Percentiles rank a stretch among this genome's conserved stretches.
These are phyloP conservation scores for Miniopterus natalensis DNA, from an alignment of 2,113 vertebrate species.

Conservation along the genomic window DNA sequence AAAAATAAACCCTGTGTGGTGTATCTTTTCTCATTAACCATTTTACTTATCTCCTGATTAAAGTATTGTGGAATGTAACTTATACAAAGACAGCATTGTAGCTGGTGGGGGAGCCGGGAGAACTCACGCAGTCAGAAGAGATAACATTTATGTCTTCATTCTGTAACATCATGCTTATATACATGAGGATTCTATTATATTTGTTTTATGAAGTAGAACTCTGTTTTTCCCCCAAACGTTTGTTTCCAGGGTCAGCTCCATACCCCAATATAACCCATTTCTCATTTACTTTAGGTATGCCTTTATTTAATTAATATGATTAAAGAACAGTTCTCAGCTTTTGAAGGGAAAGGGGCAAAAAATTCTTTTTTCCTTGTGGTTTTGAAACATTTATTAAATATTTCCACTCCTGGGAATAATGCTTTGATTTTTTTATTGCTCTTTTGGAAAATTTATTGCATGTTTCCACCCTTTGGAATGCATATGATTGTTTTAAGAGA, in stretches of 20 bases:
- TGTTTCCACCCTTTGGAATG: background rate
- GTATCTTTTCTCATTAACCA: constrained; percentile 68
- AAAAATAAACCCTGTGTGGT: constrained; percentile 33
- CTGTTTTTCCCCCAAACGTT: background rate
- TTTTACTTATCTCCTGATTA: constrained; percentile 68
- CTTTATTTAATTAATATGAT: background rate
- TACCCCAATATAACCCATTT: background rate
- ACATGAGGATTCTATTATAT: background rate
- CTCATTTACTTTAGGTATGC: background rate
- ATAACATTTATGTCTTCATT: background rate
- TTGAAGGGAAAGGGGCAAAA: background rate
- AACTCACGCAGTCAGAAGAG: background rate
- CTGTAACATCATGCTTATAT: constrained; percentile 14
- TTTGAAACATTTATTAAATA: constrained; percentile 2
- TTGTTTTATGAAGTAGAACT: background rate
- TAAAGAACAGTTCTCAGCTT: background rate
- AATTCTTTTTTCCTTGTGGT: background rate
- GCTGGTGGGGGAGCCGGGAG: background rate
- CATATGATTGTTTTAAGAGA: constrained; percentile 9
- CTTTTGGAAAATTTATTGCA: constrained; percentile 6
- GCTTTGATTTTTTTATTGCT: constrained; percentile 22
- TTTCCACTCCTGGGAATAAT: background rate
- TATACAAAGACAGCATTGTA: constrained; percentile 63
- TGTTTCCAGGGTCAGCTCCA: background rate
- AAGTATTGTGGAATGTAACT: constrained; percentile 56